A percentile compares a stretch with the other conserved stretches of the same genome.
Evolutionary conservation across 2,888 invertebrate genomes (phyloP).

Genomic region (Hirtodrosophila duncani): DNA sequence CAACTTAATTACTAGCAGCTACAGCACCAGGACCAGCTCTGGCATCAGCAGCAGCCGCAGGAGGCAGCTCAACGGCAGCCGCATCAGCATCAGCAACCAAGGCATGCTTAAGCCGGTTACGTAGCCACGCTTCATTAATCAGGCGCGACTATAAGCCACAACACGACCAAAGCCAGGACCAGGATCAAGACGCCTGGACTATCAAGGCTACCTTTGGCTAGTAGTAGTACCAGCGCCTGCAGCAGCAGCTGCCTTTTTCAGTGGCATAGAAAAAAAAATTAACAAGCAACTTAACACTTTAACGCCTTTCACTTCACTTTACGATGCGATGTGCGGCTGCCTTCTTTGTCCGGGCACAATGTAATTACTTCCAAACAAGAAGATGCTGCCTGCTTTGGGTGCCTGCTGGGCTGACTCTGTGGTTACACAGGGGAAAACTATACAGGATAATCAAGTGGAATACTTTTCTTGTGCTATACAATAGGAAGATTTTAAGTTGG

Average conservation of each 20-base stretch:
- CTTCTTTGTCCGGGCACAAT: conserved; percentile 68
- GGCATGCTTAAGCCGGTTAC: conserved; percentile 59
- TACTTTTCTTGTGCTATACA: too few relatives aligned
- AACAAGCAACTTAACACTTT: conserved; percentile 74
- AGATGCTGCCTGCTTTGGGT: conserved; percentile 23
- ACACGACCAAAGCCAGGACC: conserved; percentile 51
- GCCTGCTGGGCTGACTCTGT: conserved; percentile 9
- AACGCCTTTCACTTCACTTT: conserved; percentile 71
- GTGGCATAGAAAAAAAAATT: conserved; percentile 53
- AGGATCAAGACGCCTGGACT: conserved; percentile 15
- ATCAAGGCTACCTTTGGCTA: too few relatives aligned
- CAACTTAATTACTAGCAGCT: conserved; percentile 65
- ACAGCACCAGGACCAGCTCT: conserved; percentile 2
- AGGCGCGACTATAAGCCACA: conserved; percentile 68
- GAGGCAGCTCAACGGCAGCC: conserved; percentile 29
- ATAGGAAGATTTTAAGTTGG: too few relatives aligned
- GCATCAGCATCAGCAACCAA: conserved; percentile 4
- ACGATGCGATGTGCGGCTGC: too few relatives aligned
- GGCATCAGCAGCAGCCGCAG: conserved; percentile 27
- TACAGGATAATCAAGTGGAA: too few relatives aligned
- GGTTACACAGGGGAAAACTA: background rate
- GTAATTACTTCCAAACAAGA: conserved; percentile 66
- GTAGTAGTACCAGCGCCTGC: conserved; percentile 14
- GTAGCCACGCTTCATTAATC: conserved; percentile 69
- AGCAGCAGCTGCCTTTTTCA: conserved; percentile 2